Conservation (phyloP, 2,113 vertebrate genomes). For the Pterocles gutturalis region DNA sequence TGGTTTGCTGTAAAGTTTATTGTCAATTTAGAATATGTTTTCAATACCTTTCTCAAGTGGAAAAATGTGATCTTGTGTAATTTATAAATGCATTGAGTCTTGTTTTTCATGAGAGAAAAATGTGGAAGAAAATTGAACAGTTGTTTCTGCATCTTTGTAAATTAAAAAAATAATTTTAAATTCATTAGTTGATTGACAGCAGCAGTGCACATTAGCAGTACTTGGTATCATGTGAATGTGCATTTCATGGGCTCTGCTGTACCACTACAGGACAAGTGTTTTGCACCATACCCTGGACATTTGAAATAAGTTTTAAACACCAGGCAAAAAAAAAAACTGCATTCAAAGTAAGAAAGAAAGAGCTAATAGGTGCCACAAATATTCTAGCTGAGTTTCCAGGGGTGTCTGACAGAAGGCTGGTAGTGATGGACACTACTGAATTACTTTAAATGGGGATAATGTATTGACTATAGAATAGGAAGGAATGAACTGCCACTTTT, state of each 20-base stretch:
- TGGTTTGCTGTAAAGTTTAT: background rate
- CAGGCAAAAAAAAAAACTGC: background rate
- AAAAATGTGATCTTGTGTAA: background rate
- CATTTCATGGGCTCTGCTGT: background rate
- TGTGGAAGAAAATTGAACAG: background rate
- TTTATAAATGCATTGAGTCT: background rate
- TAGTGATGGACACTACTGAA: accelerated
- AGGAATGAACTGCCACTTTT: background rate
- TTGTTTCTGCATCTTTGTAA: background rate
- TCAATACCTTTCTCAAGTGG: background rate
- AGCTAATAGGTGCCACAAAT: too few species aligned
- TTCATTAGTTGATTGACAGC: background rate
- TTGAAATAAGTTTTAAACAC: background rate
- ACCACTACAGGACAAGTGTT: background rate
- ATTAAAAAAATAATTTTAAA: background rate
- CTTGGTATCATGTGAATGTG: background rate
- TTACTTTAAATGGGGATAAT: background rate
- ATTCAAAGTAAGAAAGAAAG: background rate
- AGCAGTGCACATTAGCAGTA: background rate
- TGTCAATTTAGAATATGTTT: background rate
- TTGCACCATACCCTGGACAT: background rate
- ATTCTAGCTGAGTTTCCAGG: background rate
- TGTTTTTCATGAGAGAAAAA: background rate
- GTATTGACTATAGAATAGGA: background rate
- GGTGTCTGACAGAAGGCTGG: background rate